Percentiles rank a stretch among this genome's conserved stretches.
Evolutionary conservation across 2,888 invertebrate genomes (phyloP).

Genomic region (Steinernema carpocapsae): DNA sequence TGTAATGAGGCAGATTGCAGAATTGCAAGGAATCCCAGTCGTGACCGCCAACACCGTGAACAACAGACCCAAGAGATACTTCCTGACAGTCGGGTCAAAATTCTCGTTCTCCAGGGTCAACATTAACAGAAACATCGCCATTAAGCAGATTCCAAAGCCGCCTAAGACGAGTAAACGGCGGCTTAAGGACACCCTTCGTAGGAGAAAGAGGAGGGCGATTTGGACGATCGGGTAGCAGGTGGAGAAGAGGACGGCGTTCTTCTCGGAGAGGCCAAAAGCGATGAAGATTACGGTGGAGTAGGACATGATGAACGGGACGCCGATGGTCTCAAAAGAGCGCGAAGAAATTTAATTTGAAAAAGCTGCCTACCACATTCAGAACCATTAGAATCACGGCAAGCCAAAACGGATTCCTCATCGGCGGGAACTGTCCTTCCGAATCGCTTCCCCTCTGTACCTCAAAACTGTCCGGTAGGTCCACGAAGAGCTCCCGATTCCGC

Average conservation of each 20-base stretch:
- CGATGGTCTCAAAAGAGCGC: constrained; percentile 37
- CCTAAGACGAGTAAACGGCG: constrained; percentile 31
- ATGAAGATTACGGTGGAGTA: constrained; percentile 39
- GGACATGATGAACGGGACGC: constrained; percentile 39
- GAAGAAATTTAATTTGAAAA: not conserved
- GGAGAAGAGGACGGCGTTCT: constrained; percentile 36
- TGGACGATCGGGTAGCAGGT: constrained; percentile 38
- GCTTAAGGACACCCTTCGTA: constrained; percentile 3
- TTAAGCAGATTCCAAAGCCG: constrained; percentile 36
- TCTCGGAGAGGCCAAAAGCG: constrained; percentile 12
- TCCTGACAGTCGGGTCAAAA: constrained; percentile 30
- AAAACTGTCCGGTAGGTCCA: not conserved
- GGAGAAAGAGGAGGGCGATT: constrained; percentile 32
- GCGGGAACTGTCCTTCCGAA: not conserved
- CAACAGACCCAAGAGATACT: constrained; percentile 37
- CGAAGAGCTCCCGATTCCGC: constrained; percentile 1
- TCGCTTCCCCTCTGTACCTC: not conserved
- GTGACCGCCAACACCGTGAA: constrained; percentile 38
- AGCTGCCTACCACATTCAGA: constrained; percentile 38
- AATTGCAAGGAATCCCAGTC: constrained; percentile 39
- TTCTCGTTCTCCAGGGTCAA: constrained; percentile 36
- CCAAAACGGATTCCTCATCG: constrained; percentile 38
- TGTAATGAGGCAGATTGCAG: constrained; percentile 39
- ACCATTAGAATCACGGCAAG: constrained; percentile 40
- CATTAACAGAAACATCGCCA: constrained; percentile 29